Percentiles rank a stretch among this genome's conserved stretches.
Evolutionary conservation across 2,888 invertebrate species (phyloP).

Genomic region (Trissoscelio sp.): DNA sequence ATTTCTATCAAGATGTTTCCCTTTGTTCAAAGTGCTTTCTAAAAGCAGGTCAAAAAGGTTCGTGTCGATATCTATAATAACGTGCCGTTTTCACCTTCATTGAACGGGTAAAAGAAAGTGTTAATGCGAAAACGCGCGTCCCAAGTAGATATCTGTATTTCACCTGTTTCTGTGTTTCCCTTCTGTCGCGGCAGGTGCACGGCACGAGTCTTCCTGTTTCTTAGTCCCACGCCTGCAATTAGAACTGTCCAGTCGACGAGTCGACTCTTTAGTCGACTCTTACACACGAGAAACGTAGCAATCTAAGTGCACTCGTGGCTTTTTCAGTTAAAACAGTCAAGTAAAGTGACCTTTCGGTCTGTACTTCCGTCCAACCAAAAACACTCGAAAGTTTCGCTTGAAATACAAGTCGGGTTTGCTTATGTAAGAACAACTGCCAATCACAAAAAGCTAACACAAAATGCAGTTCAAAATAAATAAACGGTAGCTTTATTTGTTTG

Average conservation of each 20-base stretch:
- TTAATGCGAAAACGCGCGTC: conserved; percentile 77
- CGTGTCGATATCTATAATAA: not conserved
- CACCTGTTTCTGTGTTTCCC: conserved; percentile 80
- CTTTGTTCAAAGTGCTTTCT: not conserved
- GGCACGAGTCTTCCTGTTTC: conserved; percentile 69
- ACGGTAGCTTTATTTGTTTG: too few species aligned
- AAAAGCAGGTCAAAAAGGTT: not conserved
- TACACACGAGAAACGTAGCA: conserved; percentile 2
- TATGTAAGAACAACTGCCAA: not conserved
- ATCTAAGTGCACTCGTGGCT: conserved; percentile 34
- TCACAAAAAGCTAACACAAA: too few species aligned
- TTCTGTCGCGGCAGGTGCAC: conserved; percentile 75
- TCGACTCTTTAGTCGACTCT: conserved; percentile 50
- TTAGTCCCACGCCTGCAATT: conserved; percentile 65
- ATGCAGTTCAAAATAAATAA: too few species aligned
- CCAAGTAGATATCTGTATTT: conserved; percentile 66
- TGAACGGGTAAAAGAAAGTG: conserved; percentile 71
- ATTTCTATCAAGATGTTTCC: too few species aligned
- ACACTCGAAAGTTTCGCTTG: not conserved
- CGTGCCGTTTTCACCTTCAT: conserved; percentile 57
- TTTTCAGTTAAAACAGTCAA: conserved; percentile 46
- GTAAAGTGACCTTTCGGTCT: conserved; percentile 20
- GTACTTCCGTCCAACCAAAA: conserved; percentile 7
- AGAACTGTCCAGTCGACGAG: conserved; percentile 58
- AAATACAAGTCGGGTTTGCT: not conserved